Conservation (phyloP, 2,888 invertebrate species). For the Cepaea hortensis region DNA sequence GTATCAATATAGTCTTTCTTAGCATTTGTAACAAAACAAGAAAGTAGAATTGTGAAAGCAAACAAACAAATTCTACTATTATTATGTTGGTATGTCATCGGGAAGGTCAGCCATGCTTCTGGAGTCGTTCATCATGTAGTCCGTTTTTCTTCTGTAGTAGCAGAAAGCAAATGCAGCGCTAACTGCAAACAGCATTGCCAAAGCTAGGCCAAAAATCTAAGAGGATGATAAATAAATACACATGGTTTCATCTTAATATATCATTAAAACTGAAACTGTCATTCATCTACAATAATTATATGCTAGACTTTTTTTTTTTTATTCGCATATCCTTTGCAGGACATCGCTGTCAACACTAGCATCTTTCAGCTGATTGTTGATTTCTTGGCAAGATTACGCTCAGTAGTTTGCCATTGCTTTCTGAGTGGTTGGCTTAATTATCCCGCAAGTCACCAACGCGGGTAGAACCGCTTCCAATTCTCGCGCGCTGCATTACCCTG, state of each 20-base stretch:
- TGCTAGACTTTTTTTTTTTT: no score
- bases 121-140: slow-evolving; percentile 51
- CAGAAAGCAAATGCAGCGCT: slow-evolving; percentile 55
- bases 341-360: no score
- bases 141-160: slow-evolving; percentile 48
- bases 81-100: slow-evolving; percentile 57
- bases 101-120: slow-evolving; percentile 56
- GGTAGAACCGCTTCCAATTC: no score
- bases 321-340: no score
- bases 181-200: slow-evolving; percentile 48
- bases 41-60: not conserved
- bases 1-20: not conserved
- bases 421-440: no score
- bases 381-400: no score
- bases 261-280: not conserved
- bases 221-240: slow-evolving; percentile 8
- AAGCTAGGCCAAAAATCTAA: slow-evolving; percentile 55
- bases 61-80: not conserved
- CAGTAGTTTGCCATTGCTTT: no score
- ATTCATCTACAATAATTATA: not conserved
- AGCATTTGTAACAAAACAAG: not conserved
- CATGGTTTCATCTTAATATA: not conserved
- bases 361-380: no score
- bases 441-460: no score
- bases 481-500: no score